Evolutionary conservation across 2,113 vertebrate genomes (phyloP), one percentile per base, ranked within the genome.

Genomic region (Ivindomyrus marchei): DNA sequence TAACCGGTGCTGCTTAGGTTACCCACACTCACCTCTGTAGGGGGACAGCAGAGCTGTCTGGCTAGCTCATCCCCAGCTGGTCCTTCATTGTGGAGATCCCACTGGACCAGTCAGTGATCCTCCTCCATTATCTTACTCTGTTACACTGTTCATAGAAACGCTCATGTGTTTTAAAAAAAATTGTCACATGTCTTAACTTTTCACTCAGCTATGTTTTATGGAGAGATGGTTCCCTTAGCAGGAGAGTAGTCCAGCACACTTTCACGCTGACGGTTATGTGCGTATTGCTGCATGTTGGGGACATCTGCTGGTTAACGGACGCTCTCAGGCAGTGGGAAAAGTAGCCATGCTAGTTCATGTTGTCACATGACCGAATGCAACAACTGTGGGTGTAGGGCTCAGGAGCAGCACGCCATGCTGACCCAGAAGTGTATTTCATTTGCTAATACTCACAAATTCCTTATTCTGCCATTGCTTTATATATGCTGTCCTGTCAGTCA

Each of bases 271-370:
- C 4, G 0, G 31, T 8, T 45, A 10, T 87, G 4, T 47, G 10
- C 7, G 58, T 46, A 87, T 89, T 46, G 90, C 88, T 85, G 94
- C 93, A 85, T 86, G 89, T 88, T 91, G 83, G 91, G 91, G 95
- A 93, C 95, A 92, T 91, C 95, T 93, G 91, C 93, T 95, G 95
- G 94, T 86, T 83, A 53, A 3, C 9, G 15, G 4, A 39, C 2
- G 15, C 31, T 39, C 84, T 49, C 24, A 3, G 1, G 91, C 84
- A 93, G 85, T 92, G 91, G 91, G 4, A 1, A 52, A 21, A 46
- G 83, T 42, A 46, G 36, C 21, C 83, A 21, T 45, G 24, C 84
- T 47, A 24, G n/a, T 24, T 47, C 11, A 46, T 86, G 24, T 50
- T 50, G 24, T 27, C 84, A 47, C n/a, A 31, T 31, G 62, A 13